These are phyloP conservation scores for Spizaetus ornatus DNA, from an alignment of 2,113 vertebrate species.

Conservation along the genomic window DNA sequence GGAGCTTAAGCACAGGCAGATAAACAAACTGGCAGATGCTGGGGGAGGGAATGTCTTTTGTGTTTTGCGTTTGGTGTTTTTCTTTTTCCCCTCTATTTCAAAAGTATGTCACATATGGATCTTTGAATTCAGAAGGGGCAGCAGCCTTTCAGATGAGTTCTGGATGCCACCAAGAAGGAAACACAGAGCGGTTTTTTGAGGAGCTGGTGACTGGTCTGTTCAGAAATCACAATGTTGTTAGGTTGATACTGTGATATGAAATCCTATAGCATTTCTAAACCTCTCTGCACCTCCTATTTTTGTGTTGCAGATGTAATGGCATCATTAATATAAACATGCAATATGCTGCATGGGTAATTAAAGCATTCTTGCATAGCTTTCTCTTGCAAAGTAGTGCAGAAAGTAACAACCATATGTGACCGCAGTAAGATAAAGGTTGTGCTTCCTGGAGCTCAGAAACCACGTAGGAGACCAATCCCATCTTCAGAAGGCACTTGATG, in stretches of 20 bases:
- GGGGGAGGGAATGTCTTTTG: not conserved
- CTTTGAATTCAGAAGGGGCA: not conserved
- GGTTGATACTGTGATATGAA: not conserved
- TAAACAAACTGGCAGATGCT: not conserved
- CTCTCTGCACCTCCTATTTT: not conserved
- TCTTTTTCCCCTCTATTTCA: not conserved
- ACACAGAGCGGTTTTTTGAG: not conserved
- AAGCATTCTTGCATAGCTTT: not conserved
- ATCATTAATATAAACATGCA: not conserved
- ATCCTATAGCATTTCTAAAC: not conserved
- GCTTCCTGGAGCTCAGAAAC: not conserved
- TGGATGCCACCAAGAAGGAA: not conserved
- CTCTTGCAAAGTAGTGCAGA: not conserved
- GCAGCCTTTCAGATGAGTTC: not conserved
- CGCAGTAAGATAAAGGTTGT: not conserved
- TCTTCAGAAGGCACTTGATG: not conserved
- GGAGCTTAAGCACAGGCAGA: not conserved
- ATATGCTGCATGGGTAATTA: not conserved
- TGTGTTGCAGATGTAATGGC: not conserved
- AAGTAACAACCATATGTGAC: not conserved
- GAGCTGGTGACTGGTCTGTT: not conserved
- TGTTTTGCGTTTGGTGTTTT: not conserved
- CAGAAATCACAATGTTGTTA: not conserved
- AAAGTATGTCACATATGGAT: not conserved
- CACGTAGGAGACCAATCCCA: fast-evolving